A percentile compares a stretch with the other conserved stretches of the same genome.
phyloP scores from a whole-genome alignment of 2,113 vertebrate species.

The Megalops atlanticus region DNA sequence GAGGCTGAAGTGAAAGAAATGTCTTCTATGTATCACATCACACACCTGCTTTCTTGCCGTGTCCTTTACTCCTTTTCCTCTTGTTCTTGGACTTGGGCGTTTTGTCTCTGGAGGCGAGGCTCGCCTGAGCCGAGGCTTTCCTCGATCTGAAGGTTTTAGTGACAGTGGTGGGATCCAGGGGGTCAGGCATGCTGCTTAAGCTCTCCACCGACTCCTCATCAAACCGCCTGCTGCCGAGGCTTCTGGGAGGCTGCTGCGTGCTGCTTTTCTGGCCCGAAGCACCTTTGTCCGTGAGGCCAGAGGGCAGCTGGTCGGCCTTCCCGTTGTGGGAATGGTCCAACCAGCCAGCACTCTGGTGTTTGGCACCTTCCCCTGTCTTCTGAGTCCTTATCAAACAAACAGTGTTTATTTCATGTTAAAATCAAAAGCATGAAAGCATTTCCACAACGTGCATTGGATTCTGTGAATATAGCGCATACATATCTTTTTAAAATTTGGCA shows the following conservation, averaged over 20 bases:
- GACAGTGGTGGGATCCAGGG: slow-evolving; percentile 82
- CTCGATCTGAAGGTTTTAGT: slow-evolving; percentile 71
- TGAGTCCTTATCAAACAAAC: background rate
- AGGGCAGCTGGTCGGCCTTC: background rate
- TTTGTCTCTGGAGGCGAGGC: slow-evolving; percentile 89
- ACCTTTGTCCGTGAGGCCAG: background rate
- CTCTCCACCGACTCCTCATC: background rate
- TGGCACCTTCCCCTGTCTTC: background rate
- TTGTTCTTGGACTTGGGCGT: slow-evolving; percentile 82
- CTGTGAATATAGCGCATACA: no score
- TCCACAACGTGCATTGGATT: no score
- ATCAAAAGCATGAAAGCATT: no score
- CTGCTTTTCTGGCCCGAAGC: background rate
- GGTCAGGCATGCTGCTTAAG: slow-evolving; percentile 56
- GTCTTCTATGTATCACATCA: background rate
- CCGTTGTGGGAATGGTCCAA: background rate
- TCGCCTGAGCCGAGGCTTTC: background rate
- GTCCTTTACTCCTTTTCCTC: slow-evolving; percentile 69
- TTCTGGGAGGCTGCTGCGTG: background rate
- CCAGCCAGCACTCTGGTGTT: background rate
- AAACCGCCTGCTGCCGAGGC: slow-evolving; percentile 52
- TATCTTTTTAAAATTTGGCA: no score
- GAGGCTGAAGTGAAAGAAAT: background rate
- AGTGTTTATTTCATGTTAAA: background rate
- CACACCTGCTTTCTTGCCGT: slow-evolving; percentile 70